Evolutionary conservation across 2,888 invertebrate species (phyloP), one percentile per base, ranked within the genome.

Genomic region (Baccha elongata): DNA sequence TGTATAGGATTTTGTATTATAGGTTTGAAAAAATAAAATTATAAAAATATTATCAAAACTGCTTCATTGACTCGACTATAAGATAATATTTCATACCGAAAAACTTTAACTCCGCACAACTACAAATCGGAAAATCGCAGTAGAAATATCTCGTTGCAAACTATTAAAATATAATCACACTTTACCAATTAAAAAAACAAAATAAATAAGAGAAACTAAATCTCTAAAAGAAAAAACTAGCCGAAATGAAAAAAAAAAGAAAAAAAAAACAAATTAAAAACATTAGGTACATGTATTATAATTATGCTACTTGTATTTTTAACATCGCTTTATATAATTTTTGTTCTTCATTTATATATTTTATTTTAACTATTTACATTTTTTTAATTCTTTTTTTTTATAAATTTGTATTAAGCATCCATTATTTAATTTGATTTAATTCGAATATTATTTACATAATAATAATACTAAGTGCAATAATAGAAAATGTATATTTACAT

Each of bases 261-360:
- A 26, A 32, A 79, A 40, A n/a, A 64, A 69, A 53, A 2, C 3
- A 62, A 75, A 60, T 26, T 13, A 58, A 80, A 69, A 42, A 55
- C 55, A 65, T 81, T 81, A 75, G 75, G 79, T 80, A 80, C 75
- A 74, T 72, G 79, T 75, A 75, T 75, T 75, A 79, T 74, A 74
- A 80, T 84, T 74, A 71, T 67, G 10, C 73, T 79, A 74, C 48
- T 29, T 48, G 11, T 79, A 74, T 55, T 69, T 60, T 32, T 53
- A 74, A 69, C 50, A 46, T 50, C 58, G 17, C 44, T 21, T 65
- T 55, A 50, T 40, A 46, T 4, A 62, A 58, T 58, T 35, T 53
- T n/a, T n/a, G n/a, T n/a, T n/a, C n/a, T n/a, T n/a, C n/a, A 52
- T 21, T 65, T 55, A 50, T 40, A 46, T 4, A 62, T 65, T 58